Conservation (phyloP, 2,797 vertebrate genomes). For the Gadopsis marmoratus region DNA sequence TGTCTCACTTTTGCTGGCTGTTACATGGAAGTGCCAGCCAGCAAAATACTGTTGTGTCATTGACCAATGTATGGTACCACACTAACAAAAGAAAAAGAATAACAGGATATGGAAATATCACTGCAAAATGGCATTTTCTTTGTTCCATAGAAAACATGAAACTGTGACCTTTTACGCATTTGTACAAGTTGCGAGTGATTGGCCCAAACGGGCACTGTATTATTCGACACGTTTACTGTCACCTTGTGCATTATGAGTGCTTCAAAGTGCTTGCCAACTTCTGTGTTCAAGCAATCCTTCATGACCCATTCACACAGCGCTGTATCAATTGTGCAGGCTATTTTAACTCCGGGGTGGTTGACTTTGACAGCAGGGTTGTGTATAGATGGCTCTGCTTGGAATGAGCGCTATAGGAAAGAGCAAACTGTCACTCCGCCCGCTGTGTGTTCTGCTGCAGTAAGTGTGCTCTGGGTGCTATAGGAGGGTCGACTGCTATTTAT, state of each 20-base stretch:
- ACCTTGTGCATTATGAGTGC: constrained; percentile 28
- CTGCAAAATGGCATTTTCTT: constrained; percentile 30
- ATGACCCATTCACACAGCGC: constrained; percentile 36
- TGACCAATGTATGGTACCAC: neutral
- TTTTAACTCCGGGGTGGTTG: constrained; percentile 56
- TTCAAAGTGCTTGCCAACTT: constrained; percentile 22
- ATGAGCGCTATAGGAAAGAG: constrained; percentile 58
- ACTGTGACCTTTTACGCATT: constrained; percentile 50
- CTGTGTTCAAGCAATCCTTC: constrained; percentile 16
- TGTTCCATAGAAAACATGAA: constrained; percentile 31
- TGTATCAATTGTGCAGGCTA: constrained; percentile 42
- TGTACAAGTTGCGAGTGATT: neutral
- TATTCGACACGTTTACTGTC: constrained; percentile 27
- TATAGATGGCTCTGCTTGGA: constrained; percentile 58
- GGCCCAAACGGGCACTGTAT: neutral
- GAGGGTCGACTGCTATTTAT: constrained; percentile 76
- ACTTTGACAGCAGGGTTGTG: constrained; percentile 65
- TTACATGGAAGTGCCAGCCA: neutral
- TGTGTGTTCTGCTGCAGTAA: constrained; percentile 72
- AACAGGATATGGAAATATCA: neutral
- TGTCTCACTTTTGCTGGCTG: neutral
- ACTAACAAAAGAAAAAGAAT: constrained; percentile 18
- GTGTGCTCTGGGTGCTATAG: constrained; percentile 72
- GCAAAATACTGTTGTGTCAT: constrained; percentile 2
- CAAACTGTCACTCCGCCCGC: constrained; percentile 48